These are phyloP conservation scores for Lasioglossum calceatum DNA, from an alignment of 2,888 invertebrate species.

Conservation along the genomic window DNA sequence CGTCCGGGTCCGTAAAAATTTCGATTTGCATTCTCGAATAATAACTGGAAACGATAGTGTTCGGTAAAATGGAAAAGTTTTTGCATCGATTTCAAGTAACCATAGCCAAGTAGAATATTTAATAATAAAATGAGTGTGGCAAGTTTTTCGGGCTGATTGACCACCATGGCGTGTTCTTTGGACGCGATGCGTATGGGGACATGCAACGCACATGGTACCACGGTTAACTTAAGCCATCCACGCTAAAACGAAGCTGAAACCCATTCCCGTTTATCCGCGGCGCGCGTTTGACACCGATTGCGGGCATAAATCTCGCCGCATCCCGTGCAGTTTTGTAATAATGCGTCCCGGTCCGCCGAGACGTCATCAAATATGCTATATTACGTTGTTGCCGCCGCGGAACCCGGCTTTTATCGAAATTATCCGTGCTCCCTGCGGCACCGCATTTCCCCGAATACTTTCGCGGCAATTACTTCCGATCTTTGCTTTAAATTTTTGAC, in stretches of 20 bases:
- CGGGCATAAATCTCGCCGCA: conserved; percentile 76
- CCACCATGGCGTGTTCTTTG: conserved; percentile 4
- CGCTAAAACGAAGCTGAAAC: conserved; percentile 78
- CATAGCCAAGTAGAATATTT: neutral
- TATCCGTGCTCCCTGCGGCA: conserved; percentile 37
- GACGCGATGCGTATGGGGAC: conserved; percentile 50
- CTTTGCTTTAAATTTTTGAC: conserved; percentile 5
- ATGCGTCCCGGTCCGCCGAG: conserved; percentile 71
- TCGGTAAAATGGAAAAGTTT: neutral
- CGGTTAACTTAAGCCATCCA: conserved; percentile 75
- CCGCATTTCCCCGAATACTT: conserved; percentile 22
- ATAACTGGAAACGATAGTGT: neutral
- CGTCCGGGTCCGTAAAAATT: neutral
- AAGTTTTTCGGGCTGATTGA: neutral
- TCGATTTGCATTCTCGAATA: neutral
- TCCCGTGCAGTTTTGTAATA: conserved; percentile 77
- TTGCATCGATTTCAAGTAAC: neutral
- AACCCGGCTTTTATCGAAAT: conserved; percentile 53
- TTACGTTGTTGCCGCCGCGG: conserved; percentile 37
- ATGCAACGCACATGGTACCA: conserved; percentile 72
- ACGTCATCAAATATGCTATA: conserved; percentile 56
- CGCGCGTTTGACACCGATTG: conserved; percentile 75
- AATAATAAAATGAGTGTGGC: neutral
- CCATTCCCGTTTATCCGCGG: conserved; percentile 73
- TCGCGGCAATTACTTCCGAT: conserved; percentile 14